Conservation (phyloP, 2,113 vertebrate species). For the Fregata magnificens region DNA sequence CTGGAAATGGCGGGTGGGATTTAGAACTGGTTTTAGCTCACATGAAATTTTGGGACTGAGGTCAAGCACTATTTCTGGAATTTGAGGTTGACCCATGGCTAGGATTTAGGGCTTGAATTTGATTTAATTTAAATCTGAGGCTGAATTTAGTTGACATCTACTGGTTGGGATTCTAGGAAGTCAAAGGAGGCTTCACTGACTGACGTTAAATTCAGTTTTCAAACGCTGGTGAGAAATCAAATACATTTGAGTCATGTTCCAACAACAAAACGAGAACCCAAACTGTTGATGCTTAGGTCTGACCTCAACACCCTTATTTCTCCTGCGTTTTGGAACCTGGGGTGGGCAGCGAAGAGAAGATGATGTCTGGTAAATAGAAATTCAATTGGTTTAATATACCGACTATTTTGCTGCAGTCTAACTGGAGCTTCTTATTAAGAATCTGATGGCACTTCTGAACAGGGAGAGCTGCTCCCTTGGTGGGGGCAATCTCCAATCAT, state of each 20-base stretch:
- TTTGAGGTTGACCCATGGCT: neutral
- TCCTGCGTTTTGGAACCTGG: slow-evolving; percentile 40
- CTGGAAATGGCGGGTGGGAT: slow-evolving; percentile 2
- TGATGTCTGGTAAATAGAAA: slow-evolving; percentile 68
- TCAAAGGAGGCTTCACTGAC: neutral
- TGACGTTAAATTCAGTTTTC: neutral
- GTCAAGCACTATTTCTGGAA: neutral
- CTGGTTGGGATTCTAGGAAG: slow-evolving; percentile 14
- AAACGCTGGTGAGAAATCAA: neutral
- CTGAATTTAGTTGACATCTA: slow-evolving; percentile 30
- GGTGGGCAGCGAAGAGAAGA: slow-evolving; percentile 9
- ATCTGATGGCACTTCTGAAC: slow-evolving; percentile 76
- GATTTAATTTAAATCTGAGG: neutral
- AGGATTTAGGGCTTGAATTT: slow-evolving; percentile 26
- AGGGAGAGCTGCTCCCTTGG: slow-evolving; percentile 61
- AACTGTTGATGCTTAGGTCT: neutral
- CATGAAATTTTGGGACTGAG: neutral
- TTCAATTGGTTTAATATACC: slow-evolving; percentile 74
- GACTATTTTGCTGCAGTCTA: slow-evolving; percentile 66
- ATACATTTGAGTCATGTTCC: neutral
- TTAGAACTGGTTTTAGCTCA: slow-evolving; percentile 7
- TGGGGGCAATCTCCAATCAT: slow-evolving; percentile 70
- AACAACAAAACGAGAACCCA: neutral
- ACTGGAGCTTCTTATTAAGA: slow-evolving; percentile 73
- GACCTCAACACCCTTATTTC: slow-evolving; percentile 29